A percentile compares a stretch with the other conserved stretches of the same genome.
phyloP scores from a whole-genome alignment of 2,888 invertebrate species.

The Oscheius sp. region DNA sequence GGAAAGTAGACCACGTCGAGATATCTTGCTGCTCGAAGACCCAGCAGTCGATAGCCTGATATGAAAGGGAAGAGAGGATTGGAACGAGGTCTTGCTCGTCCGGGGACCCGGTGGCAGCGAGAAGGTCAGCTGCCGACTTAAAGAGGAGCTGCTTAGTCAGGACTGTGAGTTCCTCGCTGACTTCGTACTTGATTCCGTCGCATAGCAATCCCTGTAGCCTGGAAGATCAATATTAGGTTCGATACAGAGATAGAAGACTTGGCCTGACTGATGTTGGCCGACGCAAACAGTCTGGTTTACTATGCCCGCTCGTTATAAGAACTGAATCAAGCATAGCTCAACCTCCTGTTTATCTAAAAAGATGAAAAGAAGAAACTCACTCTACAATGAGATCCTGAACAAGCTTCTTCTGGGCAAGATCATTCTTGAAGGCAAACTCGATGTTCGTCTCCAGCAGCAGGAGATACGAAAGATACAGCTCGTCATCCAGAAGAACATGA shows the following conservation, averaged over 20 bases:
- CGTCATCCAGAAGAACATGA: constrained; percentile 1
- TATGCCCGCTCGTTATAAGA: too few relatives aligned
- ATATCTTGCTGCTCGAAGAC: constrained; percentile 1
- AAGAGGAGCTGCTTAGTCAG: constrained; percentile 5
- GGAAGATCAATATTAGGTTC: background rate
- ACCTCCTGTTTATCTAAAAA: too few relatives aligned
- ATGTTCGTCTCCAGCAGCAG: background rate
- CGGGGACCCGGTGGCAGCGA: background rate
- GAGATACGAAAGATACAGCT: constrained; percentile 9
- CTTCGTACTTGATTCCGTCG: background rate
- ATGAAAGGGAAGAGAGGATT: constrained; percentile 5
- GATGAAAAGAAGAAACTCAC: background rate
- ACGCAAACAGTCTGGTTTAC: too few relatives aligned
- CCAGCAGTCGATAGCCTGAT: background rate
- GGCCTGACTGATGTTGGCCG: background rate
- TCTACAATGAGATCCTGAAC: constrained; percentile 15
- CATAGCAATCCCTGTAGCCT: background rate
- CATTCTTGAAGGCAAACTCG: constrained; percentile 3
- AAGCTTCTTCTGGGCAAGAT: background rate
- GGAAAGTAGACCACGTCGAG: background rate
- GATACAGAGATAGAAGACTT: background rate
- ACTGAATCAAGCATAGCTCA: too few relatives aligned
- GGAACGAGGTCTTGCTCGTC: background rate
- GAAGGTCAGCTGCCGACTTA: constrained; percentile 9
- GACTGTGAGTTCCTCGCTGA: background rate